Base-by-base conservation (phyloP, 2,113 vertebrate species). In the Panthera tigris region DNA sequence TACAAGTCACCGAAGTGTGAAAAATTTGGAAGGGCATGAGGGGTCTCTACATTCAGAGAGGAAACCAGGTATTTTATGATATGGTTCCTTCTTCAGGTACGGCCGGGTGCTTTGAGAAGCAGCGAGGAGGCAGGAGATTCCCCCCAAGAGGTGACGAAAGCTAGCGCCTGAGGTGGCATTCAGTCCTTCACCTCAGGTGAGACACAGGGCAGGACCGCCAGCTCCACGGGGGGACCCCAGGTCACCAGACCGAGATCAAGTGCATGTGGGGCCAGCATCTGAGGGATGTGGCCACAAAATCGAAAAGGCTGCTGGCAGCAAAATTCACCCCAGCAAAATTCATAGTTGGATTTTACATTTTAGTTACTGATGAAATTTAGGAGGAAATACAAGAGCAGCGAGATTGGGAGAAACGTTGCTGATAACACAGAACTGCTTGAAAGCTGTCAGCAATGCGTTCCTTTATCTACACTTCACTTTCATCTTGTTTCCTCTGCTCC, bases 171-270 rank as follows among this genome's bases (percentile, higher is more conserved):
- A 7, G 27, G 69, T 45, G 25, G n/a, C 74, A 21, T 27, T 45
- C 39, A 15, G 33, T 52, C 15, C 25, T n/a, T n/a, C 11, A 39
- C 55, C 57, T 8, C 0, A 1, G 83, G 50, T 23, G 27, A 76
- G 23, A 39, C 45, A n/a, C 29, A 57, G 50, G 86, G 79, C n/a
- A 88, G n/a, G 66, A 41, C 65, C 10, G 27, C 27, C 66, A 9
- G 14, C 21, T 76, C 45, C 33, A 23, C 0, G 2, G 50, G 2
- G 2, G 41, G 66, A 15, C 21, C 18, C 39, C 15, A 3, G 25
- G 41, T 14, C 48, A 45, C 23, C 27, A 61, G 31, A 31, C n/a
- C 4, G 31, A 80, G 74, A 52, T 16, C 50, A 13, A 36, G 48
- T 3, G 4, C 36, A n/a, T 0, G 3, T 52, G 2, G 27, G n/a